phyloP scores from a whole-genome alignment of 2,888 invertebrate species.

The Netelia melanura region DNA sequence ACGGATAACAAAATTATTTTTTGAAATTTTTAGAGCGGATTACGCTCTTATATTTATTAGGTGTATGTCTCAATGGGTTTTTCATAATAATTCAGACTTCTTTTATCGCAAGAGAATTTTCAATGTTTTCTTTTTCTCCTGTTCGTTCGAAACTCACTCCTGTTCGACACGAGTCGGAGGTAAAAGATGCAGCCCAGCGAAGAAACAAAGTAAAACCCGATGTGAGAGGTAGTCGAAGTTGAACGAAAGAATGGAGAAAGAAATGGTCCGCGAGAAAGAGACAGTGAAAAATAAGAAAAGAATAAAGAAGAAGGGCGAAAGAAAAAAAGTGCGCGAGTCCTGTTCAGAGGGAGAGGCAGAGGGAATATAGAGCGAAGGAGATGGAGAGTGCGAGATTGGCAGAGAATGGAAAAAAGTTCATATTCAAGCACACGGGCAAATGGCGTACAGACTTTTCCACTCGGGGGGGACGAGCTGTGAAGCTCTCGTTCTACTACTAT shows the following conservation, averaged over 20 bases:
- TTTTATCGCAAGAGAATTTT: background rate
- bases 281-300: slow-evolving; percentile 44
- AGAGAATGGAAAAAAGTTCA: slow-evolving; percentile 46
- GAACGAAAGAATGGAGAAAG: slow-evolving; percentile 61
- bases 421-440: slow-evolving; percentile 72
- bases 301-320: slow-evolving; percentile 38
- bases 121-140: background rate
- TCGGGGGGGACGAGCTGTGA: slow-evolving; percentile 65
- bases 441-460: slow-evolving; percentile 78
- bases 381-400: slow-evolving; percentile 54
- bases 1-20: no score
- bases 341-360: slow-evolving; percentile 26
- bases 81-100: no score
- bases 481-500: slow-evolving; percentile 48
- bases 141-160: background rate
- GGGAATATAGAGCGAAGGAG: slow-evolving; percentile 18
- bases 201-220: slow-evolving; percentile 41
- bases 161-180: background rate
- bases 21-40: no score
- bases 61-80: no score
- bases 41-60: no score
- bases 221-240: slow-evolving; percentile 35
- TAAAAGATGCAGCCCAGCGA: slow-evolving; percentile 34
- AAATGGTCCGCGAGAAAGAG: slow-evolving; percentile 56
- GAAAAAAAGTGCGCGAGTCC: slow-evolving; percentile 24